Conservation (phyloP, 2,888 invertebrate species). For the Labia minor region DNA sequence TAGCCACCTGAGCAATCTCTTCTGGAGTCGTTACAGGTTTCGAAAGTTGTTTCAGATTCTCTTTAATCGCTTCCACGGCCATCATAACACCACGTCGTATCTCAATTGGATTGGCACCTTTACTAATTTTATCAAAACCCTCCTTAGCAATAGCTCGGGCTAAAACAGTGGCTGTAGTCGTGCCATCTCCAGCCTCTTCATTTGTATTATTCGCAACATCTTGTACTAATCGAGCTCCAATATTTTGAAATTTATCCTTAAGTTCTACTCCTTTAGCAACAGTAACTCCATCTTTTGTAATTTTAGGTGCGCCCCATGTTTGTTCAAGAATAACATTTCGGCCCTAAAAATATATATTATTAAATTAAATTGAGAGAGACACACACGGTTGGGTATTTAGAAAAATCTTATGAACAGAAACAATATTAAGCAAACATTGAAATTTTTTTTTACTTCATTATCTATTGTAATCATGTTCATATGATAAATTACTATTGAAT, state of each 20-base stretch:
- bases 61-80: conserved; percentile 23
- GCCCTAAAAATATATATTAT: conserved; percentile 34
- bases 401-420: not conserved
- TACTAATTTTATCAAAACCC: conserved; percentile 26
- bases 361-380: not conserved
- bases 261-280: conserved; percentile 30
- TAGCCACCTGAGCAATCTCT: conserved; percentile 29
- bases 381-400: conserved; percentile 17
- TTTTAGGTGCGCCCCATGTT: conserved; percentile 26
- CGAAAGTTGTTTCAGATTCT: conserved; percentile 22
- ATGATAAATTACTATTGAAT: too few relatives aligned
- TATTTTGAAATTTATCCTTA: conserved; percentile 29
- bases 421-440: not conserved
- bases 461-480: too few relatives aligned
- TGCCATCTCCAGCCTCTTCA: conserved; percentile 31
- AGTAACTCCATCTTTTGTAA: conserved; percentile 32
- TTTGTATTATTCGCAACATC: conserved; percentile 28
- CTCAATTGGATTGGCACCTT: conserved; percentile 29
- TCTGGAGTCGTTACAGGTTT: conserved; percentile 24
- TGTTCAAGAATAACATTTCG: conserved; percentile 30
- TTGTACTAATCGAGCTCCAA: conserved; percentile 29
- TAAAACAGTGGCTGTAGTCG: conserved; percentile 30
- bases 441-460: too few relatives aligned
- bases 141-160: conserved; percentile 26
- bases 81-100: conserved; percentile 28